Base-by-base conservation (phyloP, 2,888 invertebrate genomes). In the Phrixothrix hirtus region DNA sequence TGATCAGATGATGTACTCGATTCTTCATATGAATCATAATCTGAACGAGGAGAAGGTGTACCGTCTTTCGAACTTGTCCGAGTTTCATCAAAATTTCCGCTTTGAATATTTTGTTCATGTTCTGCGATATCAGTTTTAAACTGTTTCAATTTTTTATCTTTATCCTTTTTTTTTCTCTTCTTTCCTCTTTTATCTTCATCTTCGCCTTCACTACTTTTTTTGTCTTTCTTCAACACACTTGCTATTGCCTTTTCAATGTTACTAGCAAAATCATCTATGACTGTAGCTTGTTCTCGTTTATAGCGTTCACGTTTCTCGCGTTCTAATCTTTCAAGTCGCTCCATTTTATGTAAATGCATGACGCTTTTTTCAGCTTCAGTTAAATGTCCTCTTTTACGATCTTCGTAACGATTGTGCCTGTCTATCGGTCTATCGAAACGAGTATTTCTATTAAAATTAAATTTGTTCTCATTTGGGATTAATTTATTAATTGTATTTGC, bases 241-340 rank as follows among this genome's bases (percentile, higher is more conserved):
- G 86, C 84, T 57, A 91, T 84, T 7, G 88, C 87, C 70, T 88
- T 88, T 73, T 90, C 89, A 61, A 91, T 84, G 66, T 83, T 86
- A 38, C 85, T 84, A 11, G 89, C 89, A 78, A 88, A 89, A 76
- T 91, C 90, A 70, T 90, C 90, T 69, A 72, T 67, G 29, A 27
- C 41, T 6, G 42, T 3, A 21, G 58, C 53, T 48, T 67, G 69
- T 34, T 73, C 73, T 29, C 73, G 66, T 29, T 67, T 60, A 31
- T 60, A 66, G 7, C 59, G 56, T 6, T 63, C 62, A 1, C 53
- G 31, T 47, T 74, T 74, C 26, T 74, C 73, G 64, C 75, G 67
- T 50, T 75, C 74, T 39, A 73, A 71, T 37, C 76, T 59, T 42
- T 75, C 71, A 64, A 72, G 63, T 37, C 75, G 61, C 47, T 75